phyloP scores from a whole-genome alignment of 2,797 vertebrate species.

The Lepidocolaptes lacrymiger region DNA sequence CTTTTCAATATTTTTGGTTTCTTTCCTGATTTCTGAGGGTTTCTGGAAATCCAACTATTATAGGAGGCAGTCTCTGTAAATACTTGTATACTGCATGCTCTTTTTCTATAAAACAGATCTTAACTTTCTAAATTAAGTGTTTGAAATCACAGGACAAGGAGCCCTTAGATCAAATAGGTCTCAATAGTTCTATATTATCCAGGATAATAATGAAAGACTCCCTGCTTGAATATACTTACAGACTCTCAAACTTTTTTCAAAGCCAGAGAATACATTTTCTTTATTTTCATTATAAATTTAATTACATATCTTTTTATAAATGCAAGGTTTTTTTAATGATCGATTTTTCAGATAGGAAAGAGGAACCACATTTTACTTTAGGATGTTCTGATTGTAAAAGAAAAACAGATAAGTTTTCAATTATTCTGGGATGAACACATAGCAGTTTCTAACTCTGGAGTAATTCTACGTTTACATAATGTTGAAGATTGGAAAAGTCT shows the following conservation, averaged over 20 bases:
- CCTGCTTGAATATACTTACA: background rate
- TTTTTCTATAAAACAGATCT: background rate
- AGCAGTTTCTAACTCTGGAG: background rate
- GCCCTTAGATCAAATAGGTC: background rate
- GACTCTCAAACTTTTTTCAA: background rate
- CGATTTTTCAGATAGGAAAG: background rate
- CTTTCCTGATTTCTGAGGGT: background rate
- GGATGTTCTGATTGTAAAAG: background rate
- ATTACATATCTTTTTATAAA: constrained; percentile 24
- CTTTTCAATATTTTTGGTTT: background rate
- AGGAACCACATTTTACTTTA: background rate
- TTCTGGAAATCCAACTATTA: background rate
- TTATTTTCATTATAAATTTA: constrained; percentile 37
- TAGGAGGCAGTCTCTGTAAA: background rate
- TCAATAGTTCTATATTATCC: constrained; percentile 23
- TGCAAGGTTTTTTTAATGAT: background rate
- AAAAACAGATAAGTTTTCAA: background rate
- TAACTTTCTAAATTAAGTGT: background rate
- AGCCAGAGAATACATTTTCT: background rate
- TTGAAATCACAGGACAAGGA: background rate
- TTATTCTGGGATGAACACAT: background rate
- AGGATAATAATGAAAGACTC: background rate
- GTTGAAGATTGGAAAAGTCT: background rate
- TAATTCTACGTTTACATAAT: background rate
- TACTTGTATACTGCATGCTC: background rate